These are phyloP conservation scores for Bombus cullumanus DNA, from an alignment of 1,140 invertebrate species.

Conservation along the genomic window DNA sequence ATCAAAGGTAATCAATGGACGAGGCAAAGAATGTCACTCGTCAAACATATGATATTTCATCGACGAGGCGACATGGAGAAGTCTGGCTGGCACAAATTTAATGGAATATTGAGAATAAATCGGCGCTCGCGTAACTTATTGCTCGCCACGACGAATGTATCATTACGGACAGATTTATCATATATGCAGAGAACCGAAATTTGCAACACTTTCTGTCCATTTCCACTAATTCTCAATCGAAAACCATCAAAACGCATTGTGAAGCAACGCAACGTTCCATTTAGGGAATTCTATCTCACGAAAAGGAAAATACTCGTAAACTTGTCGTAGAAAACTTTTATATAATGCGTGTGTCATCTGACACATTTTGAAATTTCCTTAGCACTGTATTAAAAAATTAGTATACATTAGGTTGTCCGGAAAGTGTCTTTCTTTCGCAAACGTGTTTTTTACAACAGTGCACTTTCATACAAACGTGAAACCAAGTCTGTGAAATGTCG, in stretches of 20 bases:
- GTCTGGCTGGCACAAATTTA: constrained; percentile 16
- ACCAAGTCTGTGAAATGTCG: no score
- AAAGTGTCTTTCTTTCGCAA: no score
- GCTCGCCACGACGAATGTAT: neutral
- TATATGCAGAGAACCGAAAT: neutral
- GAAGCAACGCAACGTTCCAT: neutral
- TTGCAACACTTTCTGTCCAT: neutral
- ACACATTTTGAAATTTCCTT: no score
- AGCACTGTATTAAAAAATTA: no score
- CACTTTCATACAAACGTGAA: no score
- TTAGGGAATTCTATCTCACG: rapidly evolving
- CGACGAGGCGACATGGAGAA: no score
- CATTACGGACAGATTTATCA: no score
- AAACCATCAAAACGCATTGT: neutral
- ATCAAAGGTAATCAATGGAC: neutral
- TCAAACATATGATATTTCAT: neutral
- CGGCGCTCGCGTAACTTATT: neutral
- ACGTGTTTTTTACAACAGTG: no score
- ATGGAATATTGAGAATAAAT: constrained; percentile 18
- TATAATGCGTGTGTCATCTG: no score
- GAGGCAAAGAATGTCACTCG: neutral
- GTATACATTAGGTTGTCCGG: no score
- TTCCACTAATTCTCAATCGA: neutral
- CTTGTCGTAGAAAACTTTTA: no score
- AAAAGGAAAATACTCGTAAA: neutral